Percentiles rank a stretch among this genome's conserved stretches.
Conservation (phyloP, 2,888 invertebrate genomes). For the Diaperis boleti region DNA sequence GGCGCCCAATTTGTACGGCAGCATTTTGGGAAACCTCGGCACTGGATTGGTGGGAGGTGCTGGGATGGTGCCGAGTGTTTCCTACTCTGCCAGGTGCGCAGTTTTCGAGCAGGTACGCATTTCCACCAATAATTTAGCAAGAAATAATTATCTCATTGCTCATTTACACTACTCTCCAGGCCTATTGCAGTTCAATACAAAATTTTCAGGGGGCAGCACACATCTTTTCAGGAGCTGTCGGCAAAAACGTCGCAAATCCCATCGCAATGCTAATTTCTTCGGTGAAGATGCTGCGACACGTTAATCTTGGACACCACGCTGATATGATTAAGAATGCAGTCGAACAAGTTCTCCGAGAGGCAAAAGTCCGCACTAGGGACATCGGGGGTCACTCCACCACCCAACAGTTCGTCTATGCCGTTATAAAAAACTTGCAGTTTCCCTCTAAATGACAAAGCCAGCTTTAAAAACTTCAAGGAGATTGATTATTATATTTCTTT, state of each 20-base stretch:
- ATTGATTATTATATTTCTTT: no score
- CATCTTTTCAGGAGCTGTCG: constrained; percentile 93
- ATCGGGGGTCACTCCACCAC: constrained; percentile 96
- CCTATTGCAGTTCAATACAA: no score
- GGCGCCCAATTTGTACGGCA: constrained; percentile 97
- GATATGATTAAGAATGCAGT: constrained; percentile 87
- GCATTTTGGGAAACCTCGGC: constrained; percentile 97
- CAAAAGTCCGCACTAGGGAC: constrained; percentile 94
- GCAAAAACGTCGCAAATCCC: constrained; percentile 97
- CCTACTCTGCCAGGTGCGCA: constrained; percentile 92
- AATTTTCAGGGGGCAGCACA: not conserved
- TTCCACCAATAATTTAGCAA: no score
- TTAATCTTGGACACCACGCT: constrained; percentile 89
- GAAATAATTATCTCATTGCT: no score
- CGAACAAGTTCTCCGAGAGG: constrained; percentile 82
- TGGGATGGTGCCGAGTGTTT: constrained; percentile 96
- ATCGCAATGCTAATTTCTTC: constrained; percentile 95
- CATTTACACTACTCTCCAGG: no score
- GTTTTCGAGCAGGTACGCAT: constrained; percentile 98
- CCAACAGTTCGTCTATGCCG: constrained; percentile 91
- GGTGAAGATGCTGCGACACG: constrained; percentile 92
- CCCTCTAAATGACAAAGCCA: not conserved
- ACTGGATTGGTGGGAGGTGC: constrained; percentile 98
- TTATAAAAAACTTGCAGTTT: constrained; percentile 73
- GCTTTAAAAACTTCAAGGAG: no score